Evolutionary conservation across 2,113 vertebrate species (phyloP).

Genomic region (Herpetotheres cachinnans): DNA sequence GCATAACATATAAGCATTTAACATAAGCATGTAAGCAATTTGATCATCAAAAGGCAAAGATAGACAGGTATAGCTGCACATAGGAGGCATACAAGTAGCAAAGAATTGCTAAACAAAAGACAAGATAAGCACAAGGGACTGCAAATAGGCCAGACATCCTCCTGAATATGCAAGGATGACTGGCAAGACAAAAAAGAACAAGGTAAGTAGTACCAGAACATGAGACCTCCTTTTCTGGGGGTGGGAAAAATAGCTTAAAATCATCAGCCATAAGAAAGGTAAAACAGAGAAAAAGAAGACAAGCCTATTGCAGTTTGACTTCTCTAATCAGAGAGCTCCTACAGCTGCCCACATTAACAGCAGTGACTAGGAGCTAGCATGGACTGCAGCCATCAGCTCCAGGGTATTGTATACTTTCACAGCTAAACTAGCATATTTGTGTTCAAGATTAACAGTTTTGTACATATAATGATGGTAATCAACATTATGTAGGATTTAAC

Average conservation of each 20-base stretch:
- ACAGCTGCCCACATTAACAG: rapidly evolving
- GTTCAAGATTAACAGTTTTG: background rate
- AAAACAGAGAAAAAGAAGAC: background rate
- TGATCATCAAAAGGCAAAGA: background rate
- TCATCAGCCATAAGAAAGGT: background rate
- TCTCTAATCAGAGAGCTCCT: background rate
- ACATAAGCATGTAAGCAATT: background rate
- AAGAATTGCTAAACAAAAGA: background rate
- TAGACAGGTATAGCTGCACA: background rate
- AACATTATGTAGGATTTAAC: background rate
- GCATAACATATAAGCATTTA: background rate
- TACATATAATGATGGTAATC: background rate
- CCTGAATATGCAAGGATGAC: background rate
- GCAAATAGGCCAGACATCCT: background rate
- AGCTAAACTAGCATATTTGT: background rate
- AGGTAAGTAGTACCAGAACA: background rate
- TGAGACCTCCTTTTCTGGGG: background rate
- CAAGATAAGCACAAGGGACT: background rate
- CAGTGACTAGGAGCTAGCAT: background rate
- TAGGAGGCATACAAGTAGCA: background rate
- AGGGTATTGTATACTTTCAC: background rate
- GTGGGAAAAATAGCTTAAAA: background rate
- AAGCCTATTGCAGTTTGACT: rapidly evolving
- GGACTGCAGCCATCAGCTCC: background rate
- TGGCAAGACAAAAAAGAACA: background rate